Evolutionary conservation across 2,888 invertebrate genomes (phyloP), one percentile per base, ranked within the genome.

Genomic region (Drosophila paranaensis): DNA sequence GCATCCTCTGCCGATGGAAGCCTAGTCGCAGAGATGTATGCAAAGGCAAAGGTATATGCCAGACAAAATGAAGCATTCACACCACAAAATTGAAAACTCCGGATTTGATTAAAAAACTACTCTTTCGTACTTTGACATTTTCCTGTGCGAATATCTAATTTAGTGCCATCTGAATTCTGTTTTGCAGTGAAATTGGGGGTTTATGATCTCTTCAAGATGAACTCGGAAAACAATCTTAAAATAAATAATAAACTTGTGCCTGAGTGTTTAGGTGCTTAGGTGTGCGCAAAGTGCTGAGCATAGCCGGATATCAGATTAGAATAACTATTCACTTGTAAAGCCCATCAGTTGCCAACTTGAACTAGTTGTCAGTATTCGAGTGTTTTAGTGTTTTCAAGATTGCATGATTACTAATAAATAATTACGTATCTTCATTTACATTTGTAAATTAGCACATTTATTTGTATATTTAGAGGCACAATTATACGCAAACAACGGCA

Each of bases 401-500:
- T 20, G 37, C 53, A 33, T 30, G 30, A 55, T 42, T 42, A 16
- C 20, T 53, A 53, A 37, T 33, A 33, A 33, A 33, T 33, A 53
- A 53, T 25, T 53, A 53, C 37, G 30, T 55, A 39, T 37, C 37
- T 25, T 39, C 39, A 27, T 57, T 35, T 45, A 46, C 9, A 58
- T 46, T 9, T 37, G 57, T 46, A 46, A 39, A 37, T 16, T 25
- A 57, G 16, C 46, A 16, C 13, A 45, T 27, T 46, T 16, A 39
- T 58, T 58, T 46, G 8, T 37, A 27, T 16, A 55, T 55, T 30
- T 42, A 14, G 42, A 55, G 42, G 42, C 55, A 55, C 55, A 16
- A 30, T 16, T 39, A 42, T 42, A 33, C 13, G 40, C 30, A 42
- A 40, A 30, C 42, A 42, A 40, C 40, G 40, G 42, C 42, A 55